phyloP scores from a whole-genome alignment of 2,113 vertebrate species.

The Piaya cayana region DNA sequence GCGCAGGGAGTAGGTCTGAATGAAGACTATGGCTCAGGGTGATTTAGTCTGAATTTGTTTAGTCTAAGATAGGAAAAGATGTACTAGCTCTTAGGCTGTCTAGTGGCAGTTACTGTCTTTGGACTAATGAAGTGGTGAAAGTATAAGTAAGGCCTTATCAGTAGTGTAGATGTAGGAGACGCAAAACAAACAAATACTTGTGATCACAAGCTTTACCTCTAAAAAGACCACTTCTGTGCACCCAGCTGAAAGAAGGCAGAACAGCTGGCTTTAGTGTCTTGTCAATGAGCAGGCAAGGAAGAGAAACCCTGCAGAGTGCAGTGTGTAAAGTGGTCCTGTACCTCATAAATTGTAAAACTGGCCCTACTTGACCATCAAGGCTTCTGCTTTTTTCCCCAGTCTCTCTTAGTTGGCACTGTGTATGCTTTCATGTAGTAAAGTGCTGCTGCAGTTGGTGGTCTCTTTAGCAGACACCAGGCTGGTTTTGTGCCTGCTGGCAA shows the following conservation, averaged over 20 bases:
- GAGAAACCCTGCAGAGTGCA: neutral
- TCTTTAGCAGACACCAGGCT: neutral
- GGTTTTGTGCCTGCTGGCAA: slow-evolving; percentile 41
- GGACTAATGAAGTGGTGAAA: neutral
- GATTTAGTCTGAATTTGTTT: neutral
- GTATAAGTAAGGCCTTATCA: neutral
- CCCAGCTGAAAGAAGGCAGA: neutral
- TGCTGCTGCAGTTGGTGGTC: slow-evolving; percentile 20
- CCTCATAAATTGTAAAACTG: neutral
- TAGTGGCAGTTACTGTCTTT: neutral
- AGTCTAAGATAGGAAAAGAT: neutral
- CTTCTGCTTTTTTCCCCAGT: neutral
- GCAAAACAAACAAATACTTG: neutral
- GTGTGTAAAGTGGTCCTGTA: neutral
- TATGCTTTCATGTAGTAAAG: neutral
- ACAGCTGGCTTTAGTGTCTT: neutral
- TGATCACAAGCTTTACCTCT: neutral
- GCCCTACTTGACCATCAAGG: neutral
- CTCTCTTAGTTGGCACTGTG: neutral
- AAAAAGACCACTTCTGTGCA: neutral
- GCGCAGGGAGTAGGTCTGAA: neutral
- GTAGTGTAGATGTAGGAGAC: neutral
- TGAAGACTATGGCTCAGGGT: neutral
- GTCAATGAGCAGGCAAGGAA: neutral
- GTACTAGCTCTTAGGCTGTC: neutral